These are phyloP conservation scores for Alethe castanea DNA, from an alignment of 2,113 vertebrate species.

Conservation along the genomic window DNA sequence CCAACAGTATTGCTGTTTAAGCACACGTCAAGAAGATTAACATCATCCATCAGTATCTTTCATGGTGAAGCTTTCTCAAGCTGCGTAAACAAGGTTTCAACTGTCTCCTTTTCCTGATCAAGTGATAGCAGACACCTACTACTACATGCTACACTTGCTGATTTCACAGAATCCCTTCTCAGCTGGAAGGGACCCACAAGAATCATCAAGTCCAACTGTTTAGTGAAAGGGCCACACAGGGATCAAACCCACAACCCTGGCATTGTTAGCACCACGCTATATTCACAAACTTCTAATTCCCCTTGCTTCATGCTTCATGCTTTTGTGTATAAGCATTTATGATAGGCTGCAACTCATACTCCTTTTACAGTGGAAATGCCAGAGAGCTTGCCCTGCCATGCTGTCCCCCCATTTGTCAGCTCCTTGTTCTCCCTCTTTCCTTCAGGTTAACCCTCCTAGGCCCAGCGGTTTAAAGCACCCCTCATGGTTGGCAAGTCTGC, in stretches of 20 bases:
- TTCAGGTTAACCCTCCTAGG: not conserved
- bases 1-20: not conserved
- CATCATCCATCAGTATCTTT: not conserved
- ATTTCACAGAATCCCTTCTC: not conserved
- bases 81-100: not conserved
- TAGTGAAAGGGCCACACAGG: not conserved
- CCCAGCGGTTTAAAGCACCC: not conserved
- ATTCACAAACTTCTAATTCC: not conserved
- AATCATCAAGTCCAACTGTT: not conserved
- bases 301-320: not conserved
- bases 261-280: not conserved
- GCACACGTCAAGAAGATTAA: not conserved
- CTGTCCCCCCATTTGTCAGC: not conserved
- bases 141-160: not conserved
- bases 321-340: not conserved
- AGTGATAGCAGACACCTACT: not conserved
- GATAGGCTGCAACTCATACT: not conserved
- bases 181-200: not conserved
- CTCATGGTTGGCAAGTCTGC: not conserved
- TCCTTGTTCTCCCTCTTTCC: not conserved
- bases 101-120: not conserved
- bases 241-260: not conserved
- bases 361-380: not conserved
- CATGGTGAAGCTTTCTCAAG: not conserved
- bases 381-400: not conserved